A percentile compares a stretch with the other conserved stretches of the same genome.
These are phyloP conservation scores for Paracanthobrama guichenoti DNA, from an alignment of 2,113 vertebrate genomes.

Conservation along the genomic window DNA sequence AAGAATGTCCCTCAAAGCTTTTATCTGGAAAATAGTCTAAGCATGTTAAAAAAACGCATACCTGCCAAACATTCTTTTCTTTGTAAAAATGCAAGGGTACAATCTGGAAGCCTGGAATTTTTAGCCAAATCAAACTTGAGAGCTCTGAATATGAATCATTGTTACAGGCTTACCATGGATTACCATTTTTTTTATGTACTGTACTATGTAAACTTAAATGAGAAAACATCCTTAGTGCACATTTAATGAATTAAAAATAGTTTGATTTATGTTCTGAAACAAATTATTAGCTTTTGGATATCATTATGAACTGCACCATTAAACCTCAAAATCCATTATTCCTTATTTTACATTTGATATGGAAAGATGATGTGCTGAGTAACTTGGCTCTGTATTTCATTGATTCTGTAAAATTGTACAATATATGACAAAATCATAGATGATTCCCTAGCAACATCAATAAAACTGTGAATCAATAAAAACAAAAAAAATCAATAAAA, in stretches of 20 bases:
- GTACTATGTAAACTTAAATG: not conserved
- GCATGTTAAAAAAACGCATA: not conserved
- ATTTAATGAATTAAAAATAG: too few relatives aligned
- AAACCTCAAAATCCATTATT: not conserved
- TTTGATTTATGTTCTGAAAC: not conserved
- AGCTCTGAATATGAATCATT: not conserved
- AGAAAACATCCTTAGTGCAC: not conserved
- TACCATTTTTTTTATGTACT: not conserved
- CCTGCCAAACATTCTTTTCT: not conserved
- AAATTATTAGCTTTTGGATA: not conserved
- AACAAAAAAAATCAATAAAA: not conserved
- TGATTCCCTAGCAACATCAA: not conserved
- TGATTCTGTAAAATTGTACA: not conserved
- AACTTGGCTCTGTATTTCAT: not conserved
- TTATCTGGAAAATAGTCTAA: not conserved
- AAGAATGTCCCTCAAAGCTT: not conserved
- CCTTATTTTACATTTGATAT: not conserved
- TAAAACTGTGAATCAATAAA: too few relatives aligned
- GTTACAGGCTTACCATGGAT: not conserved
- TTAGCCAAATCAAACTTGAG: not conserved
- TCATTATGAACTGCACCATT: not conserved
- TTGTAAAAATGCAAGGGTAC: not conserved
- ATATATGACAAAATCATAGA: not conserved
- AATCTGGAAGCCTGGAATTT: not conserved
- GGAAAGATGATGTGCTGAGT: not conserved